A percentile compares a stretch with the other conserved stretches of the same genome.
Evolutionary conservation across 2,888 invertebrate species (phyloP).

Genomic region (Nycteola revayana): DNA sequence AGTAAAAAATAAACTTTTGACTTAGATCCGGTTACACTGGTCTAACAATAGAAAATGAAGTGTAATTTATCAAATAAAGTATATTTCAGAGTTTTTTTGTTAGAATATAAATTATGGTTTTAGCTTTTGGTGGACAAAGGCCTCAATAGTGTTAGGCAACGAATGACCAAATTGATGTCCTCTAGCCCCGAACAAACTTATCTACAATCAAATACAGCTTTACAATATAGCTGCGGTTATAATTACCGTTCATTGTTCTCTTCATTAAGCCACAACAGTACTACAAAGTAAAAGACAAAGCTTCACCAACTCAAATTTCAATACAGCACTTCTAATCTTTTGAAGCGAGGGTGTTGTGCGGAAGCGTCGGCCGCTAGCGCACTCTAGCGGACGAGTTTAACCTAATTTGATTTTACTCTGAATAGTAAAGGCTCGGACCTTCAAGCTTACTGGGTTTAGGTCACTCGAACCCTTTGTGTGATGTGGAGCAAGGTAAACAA

Average conservation of each 20-base stretch:
- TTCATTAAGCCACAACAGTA: constrained; percentile 29
- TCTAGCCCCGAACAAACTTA: too few species aligned
- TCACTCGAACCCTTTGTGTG: constrained; percentile 18
- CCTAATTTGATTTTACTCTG: constrained; percentile 56
- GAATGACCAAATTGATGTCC: too few species aligned
- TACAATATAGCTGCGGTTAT: too few species aligned
- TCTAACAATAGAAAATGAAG: too few species aligned
- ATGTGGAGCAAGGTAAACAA: constrained; percentile 32
- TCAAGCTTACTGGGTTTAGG: constrained; percentile 23
- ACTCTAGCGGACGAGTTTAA: constrained; percentile 35
- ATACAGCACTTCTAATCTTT: constrained; percentile 34
- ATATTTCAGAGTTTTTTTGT: too few species aligned
- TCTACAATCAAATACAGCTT: too few species aligned
- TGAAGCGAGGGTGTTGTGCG: constrained; percentile 23
- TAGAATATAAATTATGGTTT: too few species aligned
- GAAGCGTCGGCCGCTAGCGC: constrained; percentile 23
- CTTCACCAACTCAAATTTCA: constrained; percentile 30
- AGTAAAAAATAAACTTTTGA: too few species aligned
- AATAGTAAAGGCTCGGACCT: constrained; percentile 40
- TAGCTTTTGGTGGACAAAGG: too few species aligned
- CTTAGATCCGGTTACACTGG: too few species aligned
- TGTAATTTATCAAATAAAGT: too few species aligned
- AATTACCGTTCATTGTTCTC: neutral
- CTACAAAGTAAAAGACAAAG: constrained; percentile 5
- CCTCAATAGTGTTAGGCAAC: too few species aligned